Evolutionary conservation across 2,888 invertebrate species (phyloP).

Genomic region (Pantelozetes paolii): DNA sequence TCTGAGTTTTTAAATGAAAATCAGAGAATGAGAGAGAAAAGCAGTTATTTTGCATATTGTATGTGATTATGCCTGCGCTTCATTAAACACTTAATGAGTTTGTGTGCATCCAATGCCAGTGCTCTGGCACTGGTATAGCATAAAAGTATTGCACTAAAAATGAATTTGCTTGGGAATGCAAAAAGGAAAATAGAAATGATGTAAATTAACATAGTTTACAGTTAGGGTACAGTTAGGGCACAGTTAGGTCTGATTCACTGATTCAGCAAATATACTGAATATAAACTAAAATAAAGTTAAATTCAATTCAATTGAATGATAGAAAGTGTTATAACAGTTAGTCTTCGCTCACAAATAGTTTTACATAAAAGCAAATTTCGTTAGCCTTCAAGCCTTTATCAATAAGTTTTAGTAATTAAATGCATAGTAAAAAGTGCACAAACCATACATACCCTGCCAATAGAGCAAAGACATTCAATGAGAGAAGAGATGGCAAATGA

Average conservation of each 20-base stretch:
- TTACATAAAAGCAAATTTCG: slow-evolving; percentile 22
- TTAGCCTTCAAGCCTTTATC: slow-evolving; percentile 11
- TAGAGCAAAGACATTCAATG: background rate
- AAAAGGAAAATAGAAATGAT: slow-evolving; percentile 34
- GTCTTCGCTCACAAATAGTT: background rate
- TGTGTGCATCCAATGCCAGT: slow-evolving; percentile 20
- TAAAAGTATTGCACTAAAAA: slow-evolving; percentile 22
- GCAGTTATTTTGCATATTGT: slow-evolving; percentile 32
- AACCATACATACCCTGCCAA: background rate
- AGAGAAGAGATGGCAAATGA: background rate
- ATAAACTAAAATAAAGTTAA: slow-evolving; percentile 28
- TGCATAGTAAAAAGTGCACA: background rate
- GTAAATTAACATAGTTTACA: slow-evolving; percentile 32
- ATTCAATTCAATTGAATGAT: background rate
- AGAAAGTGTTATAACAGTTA: slow-evolving; percentile 15
- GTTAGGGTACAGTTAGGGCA: too few species aligned
- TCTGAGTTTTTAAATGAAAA: slow-evolving; percentile 17
- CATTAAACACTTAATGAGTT: slow-evolving; percentile 39
- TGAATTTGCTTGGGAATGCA: slow-evolving; percentile 34
- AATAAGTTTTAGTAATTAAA: slow-evolving; percentile 33
- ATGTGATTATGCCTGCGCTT: slow-evolving; percentile 37
- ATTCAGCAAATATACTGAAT: slow-evolving; percentile 27
- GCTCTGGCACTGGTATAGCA: slow-evolving; percentile 10
- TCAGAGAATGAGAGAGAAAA: background rate
- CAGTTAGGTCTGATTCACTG: background rate